Evolutionary conservation across 1,140 invertebrate genomes (phyloP).

Genomic region (Lordiphosa collinella): DNA sequence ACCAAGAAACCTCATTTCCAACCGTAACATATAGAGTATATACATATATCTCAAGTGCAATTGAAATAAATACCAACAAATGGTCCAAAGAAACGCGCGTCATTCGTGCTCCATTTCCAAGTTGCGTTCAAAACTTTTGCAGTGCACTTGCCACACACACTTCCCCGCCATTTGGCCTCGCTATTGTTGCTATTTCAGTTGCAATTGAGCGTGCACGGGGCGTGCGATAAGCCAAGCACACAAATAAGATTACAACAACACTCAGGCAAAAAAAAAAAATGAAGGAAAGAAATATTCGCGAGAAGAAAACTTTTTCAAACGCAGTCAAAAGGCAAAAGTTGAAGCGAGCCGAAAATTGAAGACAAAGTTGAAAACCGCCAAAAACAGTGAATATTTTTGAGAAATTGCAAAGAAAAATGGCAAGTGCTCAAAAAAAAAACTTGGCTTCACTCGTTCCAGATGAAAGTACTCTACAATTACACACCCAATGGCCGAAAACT

Average conservation of each 20-base stretch:
- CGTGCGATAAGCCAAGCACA: slow-evolving; percentile 63
- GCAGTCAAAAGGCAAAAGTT: slow-evolving; percentile 61
- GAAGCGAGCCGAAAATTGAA: slow-evolving; percentile 37
- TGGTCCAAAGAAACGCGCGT: slow-evolving; percentile 27
- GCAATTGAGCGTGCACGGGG: slow-evolving; percentile 39
- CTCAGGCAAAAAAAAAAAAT: slow-evolving; percentile 19
- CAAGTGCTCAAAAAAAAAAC: background rate
- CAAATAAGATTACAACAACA: slow-evolving; percentile 62
- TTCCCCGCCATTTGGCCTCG: slow-evolving; percentile 13
- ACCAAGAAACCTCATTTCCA: background rate
- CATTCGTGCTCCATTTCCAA: slow-evolving; percentile 60
- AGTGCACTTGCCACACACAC: slow-evolving; percentile 34
- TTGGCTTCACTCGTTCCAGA: background rate
- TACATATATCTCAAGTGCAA: slow-evolving; percentile 39
- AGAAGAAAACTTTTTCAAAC: slow-evolving; percentile 45
- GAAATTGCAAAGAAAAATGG: slow-evolving; percentile 13
- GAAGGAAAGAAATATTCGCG: slow-evolving; percentile 33
- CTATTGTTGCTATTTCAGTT: slow-evolving; percentile 50
- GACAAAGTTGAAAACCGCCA: slow-evolving; percentile 33
- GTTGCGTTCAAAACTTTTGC: slow-evolving; percentile 52
- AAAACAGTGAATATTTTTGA: slow-evolving; percentile 25
- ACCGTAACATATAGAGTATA: slow-evolving; percentile 10
- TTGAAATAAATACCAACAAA: slow-evolving; percentile 68
- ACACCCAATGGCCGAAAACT: slow-evolving; percentile 25
- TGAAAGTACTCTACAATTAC: slow-evolving; percentile 21